These are phyloP conservation scores for Paraplagusia blochii DNA, from an alignment of 2,113 vertebrate genomes.

Conservation along the genomic window DNA sequence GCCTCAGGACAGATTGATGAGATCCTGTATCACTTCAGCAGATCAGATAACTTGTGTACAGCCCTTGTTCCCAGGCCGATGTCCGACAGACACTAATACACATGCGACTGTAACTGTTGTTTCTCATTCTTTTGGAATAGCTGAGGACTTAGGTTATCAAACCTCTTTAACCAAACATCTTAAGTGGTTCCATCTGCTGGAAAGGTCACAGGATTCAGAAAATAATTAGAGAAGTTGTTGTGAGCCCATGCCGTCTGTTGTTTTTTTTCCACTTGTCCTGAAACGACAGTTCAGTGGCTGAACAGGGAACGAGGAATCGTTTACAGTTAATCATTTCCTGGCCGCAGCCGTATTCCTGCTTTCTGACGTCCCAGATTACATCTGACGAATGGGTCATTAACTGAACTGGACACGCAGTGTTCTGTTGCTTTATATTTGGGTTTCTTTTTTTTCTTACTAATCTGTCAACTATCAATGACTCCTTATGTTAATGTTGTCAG, in stretches of 20 bases:
- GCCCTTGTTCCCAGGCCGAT: conserved; percentile 58
- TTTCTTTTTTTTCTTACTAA: too few species aligned
- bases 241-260: conserved; percentile 6
- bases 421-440: too few species aligned
- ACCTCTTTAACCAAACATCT: not conserved
- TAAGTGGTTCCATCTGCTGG: not conserved
- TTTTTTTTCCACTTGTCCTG: conserved; percentile 10
- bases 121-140: not conserved
- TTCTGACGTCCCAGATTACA: conserved; percentile 10
- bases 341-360: not conserved
- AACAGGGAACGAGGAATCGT: conserved; percentile 14
- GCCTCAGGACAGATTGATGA: conserved; percentile 66
- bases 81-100: too few species aligned
- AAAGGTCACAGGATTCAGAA: conserved; percentile 7
- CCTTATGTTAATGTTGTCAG: too few species aligned
- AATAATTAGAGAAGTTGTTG: conserved; percentile 24
- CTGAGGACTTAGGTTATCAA: not conserved
- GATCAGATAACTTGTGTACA: conserved; percentile 67
- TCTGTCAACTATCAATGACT: too few species aligned
- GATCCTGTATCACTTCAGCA: conserved; percentile 53
- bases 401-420: conserved; percentile 1
- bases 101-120: conserved; percentile 25
- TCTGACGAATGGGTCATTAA: conserved; percentile 20
- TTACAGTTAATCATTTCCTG: conserved; percentile 21
- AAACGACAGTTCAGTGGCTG: conserved; percentile 28